phyloP scores from a whole-genome alignment of 2,113 vertebrate species.

The Eudyptes chrysolophus region DNA sequence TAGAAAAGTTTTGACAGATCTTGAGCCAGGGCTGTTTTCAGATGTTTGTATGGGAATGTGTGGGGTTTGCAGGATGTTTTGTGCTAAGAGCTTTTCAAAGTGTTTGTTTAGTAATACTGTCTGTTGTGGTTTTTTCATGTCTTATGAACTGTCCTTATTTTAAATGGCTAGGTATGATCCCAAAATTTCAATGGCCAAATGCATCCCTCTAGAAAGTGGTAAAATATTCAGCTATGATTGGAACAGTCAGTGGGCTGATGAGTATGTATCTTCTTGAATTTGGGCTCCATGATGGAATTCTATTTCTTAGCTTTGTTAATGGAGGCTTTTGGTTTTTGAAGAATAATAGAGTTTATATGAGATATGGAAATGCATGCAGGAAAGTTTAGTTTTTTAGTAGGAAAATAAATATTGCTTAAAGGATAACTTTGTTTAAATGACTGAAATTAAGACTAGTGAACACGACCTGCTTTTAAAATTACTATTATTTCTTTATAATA shows the following conservation, averaged over 20 bases:
- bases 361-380: background rate
- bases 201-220: background rate
- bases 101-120: background rate
- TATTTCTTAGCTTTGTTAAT: slow-evolving; percentile 36
- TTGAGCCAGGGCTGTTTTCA: background rate
- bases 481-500: background rate
- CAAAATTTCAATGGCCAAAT: background rate
- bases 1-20: background rate
- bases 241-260: background rate
- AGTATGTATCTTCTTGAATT: background rate
- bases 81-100: slow-evolving; percentile 5
- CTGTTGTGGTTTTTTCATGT: background rate
- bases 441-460: slow-evolving; percentile 41
- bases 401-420: background rate
- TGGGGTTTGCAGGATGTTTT: slow-evolving; percentile 13
- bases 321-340: background rate
- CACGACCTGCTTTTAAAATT: background rate
- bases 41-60: background rate
- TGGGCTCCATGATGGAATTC: background rate
- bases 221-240: background rate
- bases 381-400: slow-evolving; percentile 7
- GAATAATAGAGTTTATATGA: slow-evolving; percentile 27
- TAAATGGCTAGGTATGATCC: background rate
- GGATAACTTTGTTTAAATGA: slow-evolving; percentile 15
- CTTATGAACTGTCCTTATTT: background rate